Evolutionary conservation across 2,797 vertebrate genomes (phyloP), one percentile per base, ranked within the genome.

Genomic region (Enteromius radiatus): DNA sequence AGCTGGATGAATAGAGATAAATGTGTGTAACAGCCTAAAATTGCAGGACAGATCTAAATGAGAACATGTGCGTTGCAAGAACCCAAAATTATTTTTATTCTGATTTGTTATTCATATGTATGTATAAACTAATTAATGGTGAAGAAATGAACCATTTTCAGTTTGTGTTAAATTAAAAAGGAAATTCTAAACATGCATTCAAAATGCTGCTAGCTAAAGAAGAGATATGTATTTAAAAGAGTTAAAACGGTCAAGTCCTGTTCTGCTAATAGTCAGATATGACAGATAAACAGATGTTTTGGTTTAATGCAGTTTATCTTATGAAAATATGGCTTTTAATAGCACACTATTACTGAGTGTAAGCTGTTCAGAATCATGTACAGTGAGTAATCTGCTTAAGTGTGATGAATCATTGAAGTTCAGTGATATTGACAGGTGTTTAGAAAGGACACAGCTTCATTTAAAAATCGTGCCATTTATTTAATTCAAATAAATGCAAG

Each of bases 371-470:
- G 76, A 76, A 82, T 64, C 33, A 56, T 76, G 69, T 83, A 65
- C 85, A 84, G 76, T 63, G 80, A 68, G 76, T 85, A 87, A 88
- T 87, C 86, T 80, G 78, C 78, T 88, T 87, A 86, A 23, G 63
- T 43, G 82, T 80, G 65, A 81, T 71, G 74, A 84, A 85, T 83
- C 79, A 76, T 81, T 85, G 75, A 74, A 64, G 64, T 85, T 80
- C 81, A 78, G 75, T 64, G 64, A 84, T 71, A 80, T 79, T 61
- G 76, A 83, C 83, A 82, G 85, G 84, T 80, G 73, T 43, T 82
- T 59, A 54, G 56, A 84, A 79, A 77, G 43, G 78, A 82, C 49
- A 78, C 77, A 78, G 73, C 28, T 52, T 63, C 9, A 41, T 79
- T 79, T 77, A 36, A 71, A n/a, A n/a, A n/a, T n/a, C 17, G 77